Evolutionary conservation across 2,888 invertebrate genomes (phyloP).

Genomic region (Coelogynopora nodosa): DNA sequence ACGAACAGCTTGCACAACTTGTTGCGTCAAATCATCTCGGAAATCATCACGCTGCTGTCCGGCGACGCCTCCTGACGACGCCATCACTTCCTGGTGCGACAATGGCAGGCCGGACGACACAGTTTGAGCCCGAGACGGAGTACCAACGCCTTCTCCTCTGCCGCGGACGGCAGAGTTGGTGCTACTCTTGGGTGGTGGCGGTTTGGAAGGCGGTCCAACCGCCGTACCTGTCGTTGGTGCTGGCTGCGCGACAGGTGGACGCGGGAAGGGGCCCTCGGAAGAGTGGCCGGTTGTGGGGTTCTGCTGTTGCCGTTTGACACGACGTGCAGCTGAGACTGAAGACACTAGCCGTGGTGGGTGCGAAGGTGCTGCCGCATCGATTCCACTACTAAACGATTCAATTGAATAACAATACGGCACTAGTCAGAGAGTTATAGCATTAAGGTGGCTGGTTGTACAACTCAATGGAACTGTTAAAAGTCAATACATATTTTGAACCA

Average conservation of each 20-base stretch:
- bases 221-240: neutral
- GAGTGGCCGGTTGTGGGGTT: neutral
- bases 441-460: too few relatives aligned
- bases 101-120: neutral
- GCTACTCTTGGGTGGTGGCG: neutral
- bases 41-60: neutral
- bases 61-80: too few relatives aligned
- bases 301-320: neutral
- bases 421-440: too few relatives aligned
- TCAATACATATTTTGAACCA: too few relatives aligned
- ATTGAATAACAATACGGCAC: too few relatives aligned
- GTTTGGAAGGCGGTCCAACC: neutral
- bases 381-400: too few relatives aligned
- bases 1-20: constrained; percentile 19
- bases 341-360: neutral
- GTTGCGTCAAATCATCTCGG: neutral
- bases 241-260: neutral
- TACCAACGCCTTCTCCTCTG: neutral
- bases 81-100: neutral
- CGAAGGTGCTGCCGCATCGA: neutral
- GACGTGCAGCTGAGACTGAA: neutral
- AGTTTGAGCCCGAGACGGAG: neutral
- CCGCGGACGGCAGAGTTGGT: neutral
- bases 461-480: neutral
- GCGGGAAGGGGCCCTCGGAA: neutral